Evolutionary conservation across 2,888 invertebrate genomes (phyloP).

Genomic region (Allolobophora icterica): DNA sequence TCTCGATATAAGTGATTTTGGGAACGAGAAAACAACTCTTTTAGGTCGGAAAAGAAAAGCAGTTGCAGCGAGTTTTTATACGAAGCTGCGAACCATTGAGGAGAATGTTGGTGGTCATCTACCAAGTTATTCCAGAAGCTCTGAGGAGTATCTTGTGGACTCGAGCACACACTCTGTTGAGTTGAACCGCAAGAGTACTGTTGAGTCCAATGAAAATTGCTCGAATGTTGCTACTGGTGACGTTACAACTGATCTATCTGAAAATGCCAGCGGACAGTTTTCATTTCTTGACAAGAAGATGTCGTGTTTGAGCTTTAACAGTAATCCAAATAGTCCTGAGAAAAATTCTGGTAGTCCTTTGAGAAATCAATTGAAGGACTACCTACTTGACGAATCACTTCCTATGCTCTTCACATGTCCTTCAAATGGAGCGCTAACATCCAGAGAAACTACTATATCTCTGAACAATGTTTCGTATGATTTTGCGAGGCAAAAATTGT

Average conservation of each 20-base stretch:
- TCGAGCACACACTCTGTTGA: neutral
- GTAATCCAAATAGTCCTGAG: neutral
- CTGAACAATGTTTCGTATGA: neutral
- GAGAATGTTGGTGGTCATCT: neutral
- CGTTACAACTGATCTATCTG: neutral
- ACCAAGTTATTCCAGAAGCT: neutral
- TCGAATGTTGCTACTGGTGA: neutral
- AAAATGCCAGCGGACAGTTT: neutral
- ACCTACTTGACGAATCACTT: neutral
- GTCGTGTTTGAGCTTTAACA: neutral
- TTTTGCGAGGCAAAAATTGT: neutral
- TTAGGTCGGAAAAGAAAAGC: conserved; percentile 2
- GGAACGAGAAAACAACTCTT: neutral
- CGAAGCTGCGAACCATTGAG: neutral
- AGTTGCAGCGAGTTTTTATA: neutral
- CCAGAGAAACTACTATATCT: neutral
- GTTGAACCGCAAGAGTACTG: neutral
- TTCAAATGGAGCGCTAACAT: neutral
- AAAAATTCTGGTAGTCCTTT: no score
- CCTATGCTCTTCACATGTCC: neutral
- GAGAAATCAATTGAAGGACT: neutral
- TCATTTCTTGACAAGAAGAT: neutral
- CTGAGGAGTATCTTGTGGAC: neutral
- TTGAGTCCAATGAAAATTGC: neutral
- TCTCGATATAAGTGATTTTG: neutral